Base-by-base conservation (phyloP, 1,140 invertebrate genomes). In the Penaeus japonicus region DNA sequence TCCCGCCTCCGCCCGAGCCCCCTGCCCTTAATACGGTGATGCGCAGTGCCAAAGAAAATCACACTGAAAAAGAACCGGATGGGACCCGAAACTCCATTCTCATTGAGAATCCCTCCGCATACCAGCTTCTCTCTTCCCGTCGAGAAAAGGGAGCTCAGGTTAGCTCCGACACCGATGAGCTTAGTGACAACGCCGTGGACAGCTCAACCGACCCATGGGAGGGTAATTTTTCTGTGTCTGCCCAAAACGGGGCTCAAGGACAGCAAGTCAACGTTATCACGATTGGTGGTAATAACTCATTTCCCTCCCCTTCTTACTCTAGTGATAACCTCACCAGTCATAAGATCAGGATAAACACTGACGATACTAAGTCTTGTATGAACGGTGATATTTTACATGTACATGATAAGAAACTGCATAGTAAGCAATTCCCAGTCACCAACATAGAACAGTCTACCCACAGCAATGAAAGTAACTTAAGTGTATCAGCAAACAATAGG, bases 131-230 rank as follows among this genome's bases (percentile, higher is more conserved):
- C 53, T 84, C 83, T 59, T 79, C 22, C 35, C 70, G 78, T 35
- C 20, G 57, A 18, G 24, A 77, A 18, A 3, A 59, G n/a, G 79
- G 59, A 2, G 39, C 77, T 30, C 73, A 65, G 4, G n/a, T 79
- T 22, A 59, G 84, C 57, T 90, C 88, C 20, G 90, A 90, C 47
- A 87, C 90, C 2, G 90, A 90, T 75, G 90, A 90, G 27, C 81
- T 90, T 24, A 90, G 90, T 65, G 90, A 90, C 81, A 90, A 90
- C 81, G 90, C 90, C 20, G 82, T 90, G 55, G 80, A 90, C 47
- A 78, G 18, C 55, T 75, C 39, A 3, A 39, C 15, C 39, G 84
- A 85, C 57, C 24, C 30, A 2, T 87, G 85, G 82, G 89, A 90
- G 80, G 18, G 80, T n/a, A 10, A 73, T 39, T 78, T 83, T 77